These are phyloP conservation scores for Meteorus sp. DNA, from an alignment of 1,140 invertebrate genomes.

Conservation along the genomic window DNA sequence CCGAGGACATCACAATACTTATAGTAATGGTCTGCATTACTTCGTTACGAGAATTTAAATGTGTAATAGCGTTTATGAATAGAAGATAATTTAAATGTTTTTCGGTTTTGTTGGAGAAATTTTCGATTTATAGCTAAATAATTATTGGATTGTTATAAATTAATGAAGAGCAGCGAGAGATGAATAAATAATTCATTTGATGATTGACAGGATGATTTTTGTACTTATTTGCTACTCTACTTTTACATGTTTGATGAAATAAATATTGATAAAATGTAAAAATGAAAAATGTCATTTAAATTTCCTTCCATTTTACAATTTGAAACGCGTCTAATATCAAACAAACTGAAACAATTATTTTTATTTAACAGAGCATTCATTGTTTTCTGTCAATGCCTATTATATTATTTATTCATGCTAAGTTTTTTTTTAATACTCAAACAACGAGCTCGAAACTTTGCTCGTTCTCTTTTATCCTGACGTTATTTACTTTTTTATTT, in stretches of 20 bases:
- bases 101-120: too few relatives aligned
- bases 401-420: neutral
- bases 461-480: neutral
- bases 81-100: constrained; percentile 3
- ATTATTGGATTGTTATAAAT: too few relatives aligned
- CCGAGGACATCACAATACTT: neutral
- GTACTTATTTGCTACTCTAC: too few relatives aligned
- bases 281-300: constrained; percentile 3
- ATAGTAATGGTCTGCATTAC: constrained; percentile 27
- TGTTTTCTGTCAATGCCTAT: neutral
- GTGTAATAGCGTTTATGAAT: constrained; percentile 10
- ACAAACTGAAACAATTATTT: constrained; percentile 24
- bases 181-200: too few relatives aligned
- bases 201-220: too few relatives aligned
- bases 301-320: constrained; percentile 12
- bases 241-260: neutral
- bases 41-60: constrained; percentile 23
- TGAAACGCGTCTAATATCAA: constrained; percentile 29
- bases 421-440: neutral
- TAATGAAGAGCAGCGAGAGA: too few relatives aligned
- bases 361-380: constrained; percentile 21
- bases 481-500: too few relatives aligned
- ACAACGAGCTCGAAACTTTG: neutral
- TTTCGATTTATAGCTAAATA: too few relatives aligned
- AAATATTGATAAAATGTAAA: too few relatives aligned